Evolutionary conservation across 2,113 vertebrate genomes (phyloP), one percentile per base, ranked within the genome.

Genomic region (Lynx canadensis): DNA sequence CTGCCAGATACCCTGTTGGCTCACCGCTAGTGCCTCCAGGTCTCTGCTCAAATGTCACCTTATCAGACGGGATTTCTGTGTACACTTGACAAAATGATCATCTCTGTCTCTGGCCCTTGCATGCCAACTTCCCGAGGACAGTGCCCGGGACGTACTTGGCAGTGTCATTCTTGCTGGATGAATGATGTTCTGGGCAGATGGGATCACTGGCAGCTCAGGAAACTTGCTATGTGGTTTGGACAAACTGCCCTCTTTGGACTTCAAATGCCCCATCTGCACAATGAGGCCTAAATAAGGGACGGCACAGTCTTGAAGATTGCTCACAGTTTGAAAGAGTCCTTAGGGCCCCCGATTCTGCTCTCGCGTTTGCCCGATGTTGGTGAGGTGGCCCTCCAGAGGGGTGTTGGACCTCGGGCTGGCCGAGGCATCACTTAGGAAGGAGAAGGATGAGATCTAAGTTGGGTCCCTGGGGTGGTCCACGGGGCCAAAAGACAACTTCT

Each of bases 341-440:
- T 9, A n/a, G 84, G 25, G 31, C 9, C 2, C 33, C 18, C 18
- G 2, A 12, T 16, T 68, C 81, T 85, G 66, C 65, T 48, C 13
- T 6, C 0, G 0, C 4, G 8, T 48, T 8, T 36, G 41, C 9
- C 71, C 5, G 15, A 3, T 13, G 41, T 71, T 12, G 1, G n/a
- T 4, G 21, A 91, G 31, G 21, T n/a, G 27, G 11, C 66, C 41
- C 38, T 48, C 5, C 4, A 7, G 55, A 48, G 36, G 23, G 45
- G 31, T 48, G 1, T 9, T 45, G 85, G 55, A 16, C 66, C 33
- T 63, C 45, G 66, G 88, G 7, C 63, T 88, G 63, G 65, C 74
- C 3, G 4, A 50, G 90, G 38, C 8, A 36, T 63, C 1, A 1
- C 50, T 71, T 23, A 65, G 33, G 38, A 79, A 41, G 45, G n/a